Base-by-base conservation (phyloP, 2,888 invertebrate species). In the Conistra vaccinii region DNA sequence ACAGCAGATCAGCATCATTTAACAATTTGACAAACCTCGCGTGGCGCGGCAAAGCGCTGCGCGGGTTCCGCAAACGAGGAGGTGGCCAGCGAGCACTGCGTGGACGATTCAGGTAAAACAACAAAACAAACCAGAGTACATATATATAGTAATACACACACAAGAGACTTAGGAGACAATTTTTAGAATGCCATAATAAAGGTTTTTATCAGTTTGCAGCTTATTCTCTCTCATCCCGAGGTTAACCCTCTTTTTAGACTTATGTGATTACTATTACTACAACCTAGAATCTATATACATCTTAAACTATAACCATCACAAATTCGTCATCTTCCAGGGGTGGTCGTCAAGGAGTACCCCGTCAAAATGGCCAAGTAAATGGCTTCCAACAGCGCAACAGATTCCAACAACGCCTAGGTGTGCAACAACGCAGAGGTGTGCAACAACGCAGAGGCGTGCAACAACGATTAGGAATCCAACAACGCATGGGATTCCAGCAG, bases 1-100 rank as follows among this genome's bases (percentile, higher is more conserved):
- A 4, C 87, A 93, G 93, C 62, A 90, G 92, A 10, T 85, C 94
- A 9, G 91, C 89, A 1, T 93, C 93, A 3, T 92, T 92, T 74
- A 87, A 86, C 39, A 92, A 91, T 76, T 17, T 93, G 51, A 85
- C 90, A 0, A 86, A 75, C 66, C 86, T 83, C 1, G 73, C 82
- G 12, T 89, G 90, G 90, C 89, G 90, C 26, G 88, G 85, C 0
- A 87, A 83, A 42, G 70, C 77, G 14, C 32, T 73, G 77, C 87
- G 90, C 2, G 90, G 91, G 17, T 90, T 90, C 86, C 82, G 91
- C 6, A 87, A 92, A 23, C 90, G 92, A 55, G 91, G 91, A 6
- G 90, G 91, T 14, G 88, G 84, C 1, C 88, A 86, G 69, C 70
- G 90, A 4, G 86, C 77, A 0, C 55, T 88, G 39, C 85, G 91